Conservation (phyloP, 2,113 vertebrate species). For the Tetrax tetrax region DNA sequence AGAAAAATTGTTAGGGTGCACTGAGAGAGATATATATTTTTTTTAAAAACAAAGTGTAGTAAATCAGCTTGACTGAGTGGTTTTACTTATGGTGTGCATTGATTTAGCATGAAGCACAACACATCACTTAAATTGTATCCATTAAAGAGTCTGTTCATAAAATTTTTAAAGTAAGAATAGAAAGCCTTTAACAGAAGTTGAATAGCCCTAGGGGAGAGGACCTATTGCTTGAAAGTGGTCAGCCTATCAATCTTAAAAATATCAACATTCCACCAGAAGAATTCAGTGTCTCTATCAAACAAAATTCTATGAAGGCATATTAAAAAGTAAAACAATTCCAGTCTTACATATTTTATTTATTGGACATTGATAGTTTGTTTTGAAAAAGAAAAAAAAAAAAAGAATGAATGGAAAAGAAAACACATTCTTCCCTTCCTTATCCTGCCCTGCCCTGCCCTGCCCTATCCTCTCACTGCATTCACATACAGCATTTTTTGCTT, state of each 20-base stretch:
- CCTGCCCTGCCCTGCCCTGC: background rate
- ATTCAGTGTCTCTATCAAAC: background rate
- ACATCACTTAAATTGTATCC: background rate
- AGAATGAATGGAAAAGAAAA: accelerated
- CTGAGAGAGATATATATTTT: background rate
- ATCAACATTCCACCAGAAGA: background rate
- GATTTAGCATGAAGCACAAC: background rate
- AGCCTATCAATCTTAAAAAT: constrained; percentile 11
- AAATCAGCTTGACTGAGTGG: background rate
- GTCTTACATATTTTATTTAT: background rate
- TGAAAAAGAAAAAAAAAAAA: background rate
- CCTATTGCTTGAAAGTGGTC: background rate
- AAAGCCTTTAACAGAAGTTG: background rate
- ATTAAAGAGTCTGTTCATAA: constrained; percentile 17
- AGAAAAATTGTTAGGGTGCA: background rate
- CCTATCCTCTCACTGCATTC: background rate
- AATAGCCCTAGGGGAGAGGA: background rate
- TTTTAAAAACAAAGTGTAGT: background rate
- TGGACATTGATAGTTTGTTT: background rate
- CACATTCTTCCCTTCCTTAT: background rate
- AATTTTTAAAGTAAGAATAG: constrained; percentile 28
- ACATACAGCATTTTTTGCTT: background rate
- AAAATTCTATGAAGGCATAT: background rate
- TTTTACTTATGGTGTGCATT: background rate
- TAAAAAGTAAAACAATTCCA: background rate